These are phyloP conservation scores for Orchestia grillus DNA, from an alignment of 1,140 invertebrate species.

Conservation along the genomic window DNA sequence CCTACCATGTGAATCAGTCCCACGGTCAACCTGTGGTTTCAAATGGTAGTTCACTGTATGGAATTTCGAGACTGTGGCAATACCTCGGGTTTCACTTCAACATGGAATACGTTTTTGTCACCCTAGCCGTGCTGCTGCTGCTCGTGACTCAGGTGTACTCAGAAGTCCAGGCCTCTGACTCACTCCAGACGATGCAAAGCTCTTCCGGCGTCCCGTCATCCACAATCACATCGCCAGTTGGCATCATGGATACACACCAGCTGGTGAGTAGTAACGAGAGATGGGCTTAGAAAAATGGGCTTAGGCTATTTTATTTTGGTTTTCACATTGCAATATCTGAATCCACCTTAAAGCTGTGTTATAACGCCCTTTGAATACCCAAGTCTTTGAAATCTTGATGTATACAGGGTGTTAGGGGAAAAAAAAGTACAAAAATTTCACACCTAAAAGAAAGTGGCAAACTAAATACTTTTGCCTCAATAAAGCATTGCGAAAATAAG, in stretches of 20 bases:
- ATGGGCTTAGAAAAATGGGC: too few relatives aligned
- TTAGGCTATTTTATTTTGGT: background rate
- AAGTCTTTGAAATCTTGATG: too few relatives aligned
- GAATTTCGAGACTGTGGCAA: slow-evolving; percentile 7
- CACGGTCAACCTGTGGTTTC: background rate
- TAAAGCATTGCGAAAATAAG: too few relatives aligned
- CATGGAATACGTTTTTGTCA: background rate
- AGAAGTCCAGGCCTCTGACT: background rate
- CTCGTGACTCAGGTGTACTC: slow-evolving; percentile 21
- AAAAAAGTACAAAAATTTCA: too few relatives aligned
- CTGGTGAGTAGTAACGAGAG: background rate
- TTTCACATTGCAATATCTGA: too few relatives aligned
- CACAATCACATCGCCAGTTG: background rate
- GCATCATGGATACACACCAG: background rate
- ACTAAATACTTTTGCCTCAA: too few relatives aligned
- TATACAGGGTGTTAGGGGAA: too few relatives aligned
- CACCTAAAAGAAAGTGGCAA: too few relatives aligned
- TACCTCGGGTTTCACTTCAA: background rate
- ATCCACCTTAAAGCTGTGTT: too few relatives aligned
- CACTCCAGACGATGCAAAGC: background rate
- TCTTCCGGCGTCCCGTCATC: background rate
- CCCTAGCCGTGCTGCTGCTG: background rate
- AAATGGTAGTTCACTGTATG: background rate
- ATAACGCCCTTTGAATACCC: too few relatives aligned
- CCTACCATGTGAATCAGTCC: background rate